Percentiles rank a stretch among this genome's conserved stretches.
Conservation (phyloP, 2,888 invertebrate species). For the Autographa pulchrina region DNA sequence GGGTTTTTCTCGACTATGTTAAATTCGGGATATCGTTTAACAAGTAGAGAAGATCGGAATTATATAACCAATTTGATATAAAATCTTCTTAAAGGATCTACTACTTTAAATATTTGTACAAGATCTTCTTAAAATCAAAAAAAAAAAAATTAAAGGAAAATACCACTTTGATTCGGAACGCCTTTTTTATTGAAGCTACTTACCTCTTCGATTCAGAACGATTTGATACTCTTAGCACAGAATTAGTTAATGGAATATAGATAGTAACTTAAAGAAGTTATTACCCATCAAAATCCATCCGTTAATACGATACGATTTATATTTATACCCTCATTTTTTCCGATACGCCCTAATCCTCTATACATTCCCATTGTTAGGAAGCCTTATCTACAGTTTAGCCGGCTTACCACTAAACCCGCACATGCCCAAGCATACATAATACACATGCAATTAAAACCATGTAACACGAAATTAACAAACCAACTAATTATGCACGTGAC, state of each 20-base stretch:
- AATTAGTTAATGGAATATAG: no score
- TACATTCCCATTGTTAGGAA: background rate
- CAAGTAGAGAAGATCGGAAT: background rate
- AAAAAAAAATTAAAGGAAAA: no score
- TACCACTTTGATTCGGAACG: no score
- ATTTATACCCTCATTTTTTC: conserved; percentile 1
- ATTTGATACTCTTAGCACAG: no score
- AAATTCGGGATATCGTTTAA: background rate
- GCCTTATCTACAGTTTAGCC: conserved; percentile 8
- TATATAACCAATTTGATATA: background rate
- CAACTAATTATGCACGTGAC: conserved; percentile 41
- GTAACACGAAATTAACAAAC: conserved; percentile 32
- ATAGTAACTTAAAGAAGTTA: background rate
- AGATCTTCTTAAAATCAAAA: no score
- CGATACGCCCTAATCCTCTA: background rate
- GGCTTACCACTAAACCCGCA: background rate
- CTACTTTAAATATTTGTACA: no score
- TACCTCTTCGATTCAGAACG: no score
- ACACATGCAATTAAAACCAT: conserved; percentile 46
- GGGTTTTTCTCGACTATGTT: background rate
- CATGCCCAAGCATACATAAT: conserved; percentile 20
- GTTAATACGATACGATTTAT: background rate
- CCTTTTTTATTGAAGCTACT: no score
- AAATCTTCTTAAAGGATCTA: background rate
- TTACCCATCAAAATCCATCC: background rate